phyloP scores from a whole-genome alignment of 2,113 vertebrate genomes.

The Pipra filicauda region DNA sequence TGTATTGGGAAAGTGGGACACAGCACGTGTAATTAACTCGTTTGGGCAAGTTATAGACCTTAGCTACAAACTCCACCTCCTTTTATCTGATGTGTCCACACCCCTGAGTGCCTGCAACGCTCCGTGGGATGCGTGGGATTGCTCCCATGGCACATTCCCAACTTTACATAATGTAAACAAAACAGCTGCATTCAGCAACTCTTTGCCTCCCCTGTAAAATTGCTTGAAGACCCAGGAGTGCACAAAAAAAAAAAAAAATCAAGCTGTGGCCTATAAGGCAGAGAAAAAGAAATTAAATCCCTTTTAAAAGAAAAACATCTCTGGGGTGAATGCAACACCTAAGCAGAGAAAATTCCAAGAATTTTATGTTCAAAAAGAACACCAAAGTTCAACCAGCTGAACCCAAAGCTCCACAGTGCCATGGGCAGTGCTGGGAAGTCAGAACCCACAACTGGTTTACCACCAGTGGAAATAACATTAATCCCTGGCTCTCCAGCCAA shows the following conservation, averaged over 20 bases:
- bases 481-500: background rate
- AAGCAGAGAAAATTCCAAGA: background rate
- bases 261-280: background rate
- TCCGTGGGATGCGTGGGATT: conserved; percentile 44
- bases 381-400: background rate
- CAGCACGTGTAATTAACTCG: conserved; percentile 35
- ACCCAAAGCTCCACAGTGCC: background rate
- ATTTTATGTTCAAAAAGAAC: background rate
- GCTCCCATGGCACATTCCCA: conserved; percentile 41
- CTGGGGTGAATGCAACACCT: background rate
- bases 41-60: conserved; percentile 41
- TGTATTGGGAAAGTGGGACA: conserved; percentile 53
- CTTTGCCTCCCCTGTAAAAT: background rate
- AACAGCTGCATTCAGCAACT: conserved; percentile 2
- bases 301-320: background rate
- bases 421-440: background rate
- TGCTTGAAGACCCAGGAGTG: background rate
- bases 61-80: conserved; percentile 20
- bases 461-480: background rate
- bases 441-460: background rate
- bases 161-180: conserved; percentile 42
- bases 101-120: conserved; percentile 15
- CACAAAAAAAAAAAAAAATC: background rate
- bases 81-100: conserved; percentile 46
- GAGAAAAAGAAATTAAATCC: background rate